phyloP scores from a whole-genome alignment of 2,797 vertebrate species.

The Mallotus villosus region DNA sequence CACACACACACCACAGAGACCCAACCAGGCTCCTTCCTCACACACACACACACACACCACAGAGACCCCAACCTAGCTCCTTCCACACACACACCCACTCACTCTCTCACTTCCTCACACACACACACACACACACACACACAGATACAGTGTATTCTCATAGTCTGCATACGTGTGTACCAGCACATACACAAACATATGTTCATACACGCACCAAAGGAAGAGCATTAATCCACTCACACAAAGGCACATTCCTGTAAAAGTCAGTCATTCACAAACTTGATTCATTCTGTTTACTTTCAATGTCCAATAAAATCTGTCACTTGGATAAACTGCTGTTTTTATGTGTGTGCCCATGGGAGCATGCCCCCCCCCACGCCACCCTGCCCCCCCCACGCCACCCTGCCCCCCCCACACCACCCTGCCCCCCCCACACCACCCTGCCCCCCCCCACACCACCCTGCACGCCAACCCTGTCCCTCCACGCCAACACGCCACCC shows the following conservation, averaged over 20 bases:
- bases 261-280: constrained; percentile 17
- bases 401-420: constrained; percentile 1
- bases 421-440: constrained; percentile 22
- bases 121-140: constrained; percentile 7
- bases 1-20: too few relatives aligned
- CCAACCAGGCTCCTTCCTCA: not conserved
- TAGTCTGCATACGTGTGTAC: not conserved
- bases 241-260: constrained; percentile 3
- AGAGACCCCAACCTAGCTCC: too few relatives aligned
- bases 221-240: not conserved
- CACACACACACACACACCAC: not conserved
- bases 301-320: constrained; percentile 28
- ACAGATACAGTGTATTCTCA: not conserved
- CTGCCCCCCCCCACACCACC: too few relatives aligned
- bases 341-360: constrained; percentile 20
- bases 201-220: not conserved
- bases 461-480: too few relatives aligned
- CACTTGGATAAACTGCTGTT: constrained; percentile 32
- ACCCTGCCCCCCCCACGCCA: constrained; percentile 13
- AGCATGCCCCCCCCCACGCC: constrained; percentile 11
- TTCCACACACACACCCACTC: constrained; percentile 5
- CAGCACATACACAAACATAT: not conserved
- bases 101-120: not conserved
- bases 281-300: constrained; percentile 29
- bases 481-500: too few relatives aligned